Evolutionary conservation across 2,888 invertebrate genomes (phyloP), one percentile per base, ranked within the genome.

Genomic region (Anodontia alba): DNA sequence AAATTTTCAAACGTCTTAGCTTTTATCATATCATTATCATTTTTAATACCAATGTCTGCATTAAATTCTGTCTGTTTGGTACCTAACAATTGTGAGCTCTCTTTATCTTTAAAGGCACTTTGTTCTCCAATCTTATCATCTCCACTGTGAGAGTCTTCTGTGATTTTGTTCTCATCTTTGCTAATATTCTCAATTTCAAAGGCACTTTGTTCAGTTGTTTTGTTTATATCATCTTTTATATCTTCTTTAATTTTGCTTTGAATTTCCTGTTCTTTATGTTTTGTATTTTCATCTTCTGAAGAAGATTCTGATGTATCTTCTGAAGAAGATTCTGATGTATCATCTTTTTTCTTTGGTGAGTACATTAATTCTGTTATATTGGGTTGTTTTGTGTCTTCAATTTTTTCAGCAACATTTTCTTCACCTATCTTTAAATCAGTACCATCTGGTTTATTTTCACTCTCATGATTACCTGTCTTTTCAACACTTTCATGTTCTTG

Each of bases 291-390:
- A 26, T 66, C 67, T 33, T 73, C 70, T 31, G n/a, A n/a, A n/a
- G n/a, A 79, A 1, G 78, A 83, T 26, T 77, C 77, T 15, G 81
- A 81, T 0, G 79, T 81, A 7, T 80, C 80, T 26, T 80, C 76
- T 15, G 81, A 74, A 29, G 84, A 80, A 1, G 79, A 83, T 29
- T 78, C 78, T 15, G 81, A 82, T 0, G 80, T 80, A 12, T 78
- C 80, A 43, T 51, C 72, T 46, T 31, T 82, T 71, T 80, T 78
- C 42, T 79, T 76, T 36, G 81, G 83, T 38, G 86, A 83, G 29
- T 86, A 83, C 83, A 81, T 86, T 20, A 84, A 1, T 15, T 72
- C 72, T 66, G 73, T 73, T n/a, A 83, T 83, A 8, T 62, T 71
- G 42, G 82, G 71, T 29, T 79, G 72, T 51, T 75, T 72, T 23